A percentile compares a stretch with the other conserved stretches of the same genome.
Evolutionary conservation across 2,888 invertebrate genomes (phyloP).

Genomic region (Dilophus febrilis): DNA sequence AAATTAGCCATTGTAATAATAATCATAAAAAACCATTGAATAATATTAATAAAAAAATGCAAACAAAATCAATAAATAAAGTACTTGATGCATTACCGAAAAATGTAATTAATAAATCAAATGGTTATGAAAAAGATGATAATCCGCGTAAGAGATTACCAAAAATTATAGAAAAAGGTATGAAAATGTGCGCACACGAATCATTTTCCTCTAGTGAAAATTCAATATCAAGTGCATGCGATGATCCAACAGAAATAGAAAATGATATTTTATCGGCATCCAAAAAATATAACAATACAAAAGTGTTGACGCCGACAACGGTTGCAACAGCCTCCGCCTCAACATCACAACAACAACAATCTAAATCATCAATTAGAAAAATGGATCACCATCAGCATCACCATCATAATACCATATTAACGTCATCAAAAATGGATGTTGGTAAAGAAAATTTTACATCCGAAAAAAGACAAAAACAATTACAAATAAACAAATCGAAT

Average conservation of each 20-base stretch:
- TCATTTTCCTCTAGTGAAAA: conserved; percentile 24
- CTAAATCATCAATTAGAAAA: background rate
- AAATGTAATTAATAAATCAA: background rate
- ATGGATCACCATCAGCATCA: too few species aligned
- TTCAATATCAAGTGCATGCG: conserved; percentile 25
- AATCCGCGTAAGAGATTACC: too few species aligned
- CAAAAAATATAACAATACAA: background rate
- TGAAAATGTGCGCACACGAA: conserved; percentile 15
- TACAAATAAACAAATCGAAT: conserved; percentile 13
- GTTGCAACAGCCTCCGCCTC: too few species aligned
- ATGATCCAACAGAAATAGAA: conserved; percentile 34
- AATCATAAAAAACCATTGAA: background rate
- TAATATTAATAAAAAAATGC: background rate
- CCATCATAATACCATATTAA: background rate
- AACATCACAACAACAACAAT: background rate
- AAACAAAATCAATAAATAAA: too few species aligned
- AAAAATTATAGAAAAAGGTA: conserved; percentile 5
- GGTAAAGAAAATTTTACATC: conserved; percentile 6
- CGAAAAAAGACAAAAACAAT: background rate
- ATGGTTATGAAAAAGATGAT: too few species aligned
- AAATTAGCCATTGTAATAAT: background rate
- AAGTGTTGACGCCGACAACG: too few species aligned
- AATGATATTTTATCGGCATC: conserved; percentile 29
- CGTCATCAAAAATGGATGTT: too few species aligned
- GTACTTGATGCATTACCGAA: background rate